These are phyloP conservation scores for Sisyra terminalis DNA, from an alignment of 2,888 invertebrate species.

Conservation along the genomic window DNA sequence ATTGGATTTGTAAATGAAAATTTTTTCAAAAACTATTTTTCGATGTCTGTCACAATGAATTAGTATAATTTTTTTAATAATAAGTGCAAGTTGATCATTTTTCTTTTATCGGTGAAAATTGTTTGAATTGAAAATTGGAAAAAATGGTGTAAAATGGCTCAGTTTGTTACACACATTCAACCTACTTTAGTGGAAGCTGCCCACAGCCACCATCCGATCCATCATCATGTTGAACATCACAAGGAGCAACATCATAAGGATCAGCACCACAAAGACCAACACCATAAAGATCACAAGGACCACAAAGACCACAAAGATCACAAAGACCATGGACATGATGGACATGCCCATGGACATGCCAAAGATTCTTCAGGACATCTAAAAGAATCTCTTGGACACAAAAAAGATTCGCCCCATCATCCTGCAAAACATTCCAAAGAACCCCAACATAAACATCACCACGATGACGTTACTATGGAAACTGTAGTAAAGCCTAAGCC, in stretches of 20 bases:
- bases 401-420: constrained; percentile 11
- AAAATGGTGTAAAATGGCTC: constrained; percentile 27
- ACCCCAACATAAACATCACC: constrained; percentile 18
- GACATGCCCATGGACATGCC: constrained; percentile 17
- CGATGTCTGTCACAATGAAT: neutral
- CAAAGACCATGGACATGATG: constrained; percentile 15
- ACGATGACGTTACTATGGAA: constrained; percentile 13
- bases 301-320: constrained; percentile 13
- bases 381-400: constrained; percentile 4
- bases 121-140: neutral
- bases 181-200: constrained; percentile 38
- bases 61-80: neutral
- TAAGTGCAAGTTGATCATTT: neutral
- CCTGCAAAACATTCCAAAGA: constrained; percentile 11
- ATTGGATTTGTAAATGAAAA: neutral
- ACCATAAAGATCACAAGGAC: constrained; percentile 7
- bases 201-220: constrained; percentile 34
- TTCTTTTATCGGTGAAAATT: neutral
- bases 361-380: constrained; percentile 17
- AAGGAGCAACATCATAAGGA: constrained; percentile 23
- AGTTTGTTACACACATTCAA: constrained; percentile 41
- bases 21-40: constrained; percentile 1
- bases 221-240: constrained; percentile 27
- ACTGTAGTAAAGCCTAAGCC: constrained; percentile 13
- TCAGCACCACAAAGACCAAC: constrained; percentile 16